A percentile compares a stretch with the other conserved stretches of the same genome.
Evolutionary conservation across 2,888 invertebrate species (phyloP).

Genomic region (Patella pellucida): DNA sequence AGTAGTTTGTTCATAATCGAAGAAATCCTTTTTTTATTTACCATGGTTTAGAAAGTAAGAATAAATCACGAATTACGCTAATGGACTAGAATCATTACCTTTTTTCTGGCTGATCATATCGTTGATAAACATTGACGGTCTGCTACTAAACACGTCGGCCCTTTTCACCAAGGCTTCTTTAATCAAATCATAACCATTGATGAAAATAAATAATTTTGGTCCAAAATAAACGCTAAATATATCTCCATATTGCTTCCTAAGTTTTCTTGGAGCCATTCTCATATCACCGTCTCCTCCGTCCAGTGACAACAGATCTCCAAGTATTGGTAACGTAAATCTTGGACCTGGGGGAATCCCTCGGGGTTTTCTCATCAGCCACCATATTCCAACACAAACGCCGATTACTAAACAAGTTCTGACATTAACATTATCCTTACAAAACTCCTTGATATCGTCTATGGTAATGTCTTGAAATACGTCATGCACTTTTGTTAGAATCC

Average conservation of each 20-base stretch:
- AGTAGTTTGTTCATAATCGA: too few species aligned
- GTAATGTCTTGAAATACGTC: too few species aligned
- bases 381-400: not conserved
- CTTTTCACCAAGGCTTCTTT: slow-evolving; percentile 45
- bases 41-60: too few species aligned
- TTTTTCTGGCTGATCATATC: too few species aligned
- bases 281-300: slow-evolving; percentile 19
- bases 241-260: slow-evolving; percentile 45
- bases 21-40: too few species aligned
- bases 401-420: not conserved
- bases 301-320: slow-evolving; percentile 8
- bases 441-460: too few species aligned
- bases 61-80: too few species aligned
- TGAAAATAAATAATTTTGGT: slow-evolving; percentile 36
- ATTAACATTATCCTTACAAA: too few species aligned
- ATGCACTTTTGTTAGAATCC: too few species aligned
- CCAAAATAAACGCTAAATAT: slow-evolving; percentile 45
- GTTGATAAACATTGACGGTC: slow-evolving; percentile 37
- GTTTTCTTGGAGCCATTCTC: slow-evolving; percentile 32
- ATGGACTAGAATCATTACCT: too few species aligned
- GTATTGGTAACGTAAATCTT: slow-evolving; percentile 3
- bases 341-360: slow-evolving; percentile 18
- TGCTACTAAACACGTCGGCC: slow-evolving; percentile 38
- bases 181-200: slow-evolving; percentile 42
- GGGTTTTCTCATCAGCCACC: slow-evolving; percentile 14